Evolutionary conservation across 2,888 invertebrate genomes (phyloP).

Genomic region (Chromoteleia sp.): DNA sequence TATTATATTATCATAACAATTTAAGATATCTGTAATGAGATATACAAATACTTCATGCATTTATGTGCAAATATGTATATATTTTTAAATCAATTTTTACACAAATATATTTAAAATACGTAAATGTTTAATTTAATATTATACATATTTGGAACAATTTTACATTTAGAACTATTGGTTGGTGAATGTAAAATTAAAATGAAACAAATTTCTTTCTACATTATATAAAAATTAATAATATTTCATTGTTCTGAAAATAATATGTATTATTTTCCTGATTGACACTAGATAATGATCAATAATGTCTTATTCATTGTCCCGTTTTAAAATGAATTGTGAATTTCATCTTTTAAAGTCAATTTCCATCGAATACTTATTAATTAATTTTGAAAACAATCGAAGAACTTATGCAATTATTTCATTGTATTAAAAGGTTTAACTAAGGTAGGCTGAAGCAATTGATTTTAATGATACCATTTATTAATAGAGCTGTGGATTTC

Average conservation of each 20-base stretch:
- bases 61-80: no score
- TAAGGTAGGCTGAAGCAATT: neutral
- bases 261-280: neutral
- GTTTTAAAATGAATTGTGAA: slow-evolving; percentile 5
- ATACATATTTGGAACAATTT: no score
- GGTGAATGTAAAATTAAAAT: neutral
- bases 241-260: slow-evolving; percentile 7
- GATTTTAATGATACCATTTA: neutral
- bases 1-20: no score
- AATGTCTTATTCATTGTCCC: neutral
- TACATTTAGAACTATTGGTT: no score
- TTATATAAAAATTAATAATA: neutral
- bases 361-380: neutral
- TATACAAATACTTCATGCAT: no score
- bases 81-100: no score
- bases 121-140: no score
- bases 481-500: neutral
- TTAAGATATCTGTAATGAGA: no score
- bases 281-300: slow-evolving; percentile 3
- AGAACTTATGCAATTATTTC: neutral
- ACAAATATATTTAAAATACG: no score
- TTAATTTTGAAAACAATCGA: neutral
- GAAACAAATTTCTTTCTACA: neutral
- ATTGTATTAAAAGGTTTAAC: neutral
- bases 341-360: neutral